Conservation (phyloP, 2,888 invertebrate genomes). For the Cephus sareptanus region DNA sequence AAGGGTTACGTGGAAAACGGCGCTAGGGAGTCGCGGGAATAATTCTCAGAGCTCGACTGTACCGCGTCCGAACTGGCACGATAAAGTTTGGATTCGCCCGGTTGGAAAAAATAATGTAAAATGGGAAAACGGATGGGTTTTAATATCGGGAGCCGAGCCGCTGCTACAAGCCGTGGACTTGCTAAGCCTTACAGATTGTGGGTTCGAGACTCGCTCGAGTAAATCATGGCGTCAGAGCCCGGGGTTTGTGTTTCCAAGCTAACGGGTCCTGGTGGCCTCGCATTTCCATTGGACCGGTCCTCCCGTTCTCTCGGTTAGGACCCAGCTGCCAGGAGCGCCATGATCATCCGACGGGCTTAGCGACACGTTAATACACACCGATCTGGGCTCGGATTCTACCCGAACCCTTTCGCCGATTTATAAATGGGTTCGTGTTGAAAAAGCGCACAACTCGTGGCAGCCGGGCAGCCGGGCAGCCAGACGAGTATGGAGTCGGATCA, state of each 20-base stretch:
- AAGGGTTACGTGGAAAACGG: too few species aligned
- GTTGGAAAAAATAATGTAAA: slow-evolving; percentile 24
- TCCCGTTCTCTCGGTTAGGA: slow-evolving; percentile 21
- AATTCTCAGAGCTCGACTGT: too few species aligned
- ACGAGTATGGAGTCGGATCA: neutral
- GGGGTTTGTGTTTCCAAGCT: slow-evolving; percentile 48
- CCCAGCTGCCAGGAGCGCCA: slow-evolving; percentile 54
- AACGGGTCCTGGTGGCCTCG: neutral
- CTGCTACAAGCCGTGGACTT: slow-evolving; percentile 40
- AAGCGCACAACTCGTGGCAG: neutral
- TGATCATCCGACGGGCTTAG: slow-evolving; percentile 55
- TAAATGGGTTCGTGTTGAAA: neutral
- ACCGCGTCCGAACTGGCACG: neutral
- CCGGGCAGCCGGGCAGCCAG: neutral
- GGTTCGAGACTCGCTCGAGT: slow-evolving; percentile 56
- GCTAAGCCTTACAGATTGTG: slow-evolving; percentile 62
- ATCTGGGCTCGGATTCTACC: neutral
- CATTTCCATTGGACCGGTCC: neutral
- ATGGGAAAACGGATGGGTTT: slow-evolving; percentile 54
- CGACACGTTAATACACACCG: slow-evolving; percentile 57
- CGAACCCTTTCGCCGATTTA: neutral
- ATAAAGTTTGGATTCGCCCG: slow-evolving; percentile 20
- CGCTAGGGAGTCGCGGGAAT: too few species aligned
- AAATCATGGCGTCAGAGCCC: slow-evolving; percentile 55
- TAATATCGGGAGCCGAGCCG: slow-evolving; percentile 48